Base-by-base conservation (phyloP, 2,797 vertebrate species). In the Cuniculus paca region DNA sequence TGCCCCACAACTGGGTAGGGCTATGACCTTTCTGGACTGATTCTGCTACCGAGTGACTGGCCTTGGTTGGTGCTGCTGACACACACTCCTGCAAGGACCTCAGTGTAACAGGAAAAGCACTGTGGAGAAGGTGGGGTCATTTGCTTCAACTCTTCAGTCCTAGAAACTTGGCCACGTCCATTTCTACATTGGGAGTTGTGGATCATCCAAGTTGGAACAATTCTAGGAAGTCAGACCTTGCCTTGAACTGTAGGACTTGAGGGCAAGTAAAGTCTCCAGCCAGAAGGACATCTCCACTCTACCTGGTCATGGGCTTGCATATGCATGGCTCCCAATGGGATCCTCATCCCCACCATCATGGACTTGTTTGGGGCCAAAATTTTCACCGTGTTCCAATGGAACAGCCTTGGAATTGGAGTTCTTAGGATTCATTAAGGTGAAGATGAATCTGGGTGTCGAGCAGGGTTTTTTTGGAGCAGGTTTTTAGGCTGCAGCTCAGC, bases 391-490 rank as follows among this genome's bases (percentile, higher is more conserved):
- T 82, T 86, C 88, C 48, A 75, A 45, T 2, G 36, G 63, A 50
- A 61, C 24, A 58, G 48, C 36, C 28, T 88, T 28, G 52, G 31
- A 31, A 19, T 10, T 70, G 36, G 50, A 39, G 83, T 75, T 93
- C 78, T 70, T 90, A 12, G 36, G 82, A 91, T 75, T 88, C 42
- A 36, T 92, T 74, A 68, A 11, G 10, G 13, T 83, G 50, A 95
- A 88, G 68, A 61, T 75, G 86, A 88, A 83, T 86, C 22, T 39
- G 20, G 28, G 39, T 83, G 48, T 45, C 39, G 34, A 80, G 83
- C 39, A 88, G 45, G 36, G 28, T 94, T 94, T 79, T 81, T 79
- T 63, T 86, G 63, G 56, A 77, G 19, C 94, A n/a, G n/a, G n/a
- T n/a, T n/a, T n/a, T n/a, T n/a, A n/a, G n/a, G 87, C 48, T 34